Base-by-base conservation (phyloP, 1,140 invertebrate species). In the Diabrotica virgifera region DNA sequence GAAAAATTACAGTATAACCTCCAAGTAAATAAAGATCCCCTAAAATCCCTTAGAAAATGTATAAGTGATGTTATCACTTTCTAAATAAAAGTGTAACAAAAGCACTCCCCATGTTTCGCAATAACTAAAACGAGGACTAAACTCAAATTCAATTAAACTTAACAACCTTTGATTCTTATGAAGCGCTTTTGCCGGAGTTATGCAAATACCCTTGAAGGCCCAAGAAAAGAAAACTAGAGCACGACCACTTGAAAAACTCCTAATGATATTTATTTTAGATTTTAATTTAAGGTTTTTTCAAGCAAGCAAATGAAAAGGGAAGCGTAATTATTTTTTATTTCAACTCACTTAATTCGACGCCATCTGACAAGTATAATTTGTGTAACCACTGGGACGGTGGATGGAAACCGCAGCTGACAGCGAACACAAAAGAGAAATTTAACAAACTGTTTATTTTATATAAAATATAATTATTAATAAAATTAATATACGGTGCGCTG, bases 221-320 rank as follows among this genome's bases (percentile, higher is more conserved):
- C 40, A 46, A 46, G 40, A 46, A 46, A 46, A 8, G 40, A 46
- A 46, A 46, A 46, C 40, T 46, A 46, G 8, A 46, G n/a, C n/a
- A 46, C 40, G n/a, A 46, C 40, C 40, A 46, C 40, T 46, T 46
- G 40, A 3, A 46, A 46, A 46, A 46, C 40, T 46, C n/a, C n/a
- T 24, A 24, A 8, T 46, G n/a, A 46, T 46, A 10, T 46, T 46
- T n/a, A 46, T 46, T 46, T 46, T 46, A 46, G 8, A 46, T 46
- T 46, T 46, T 46, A 46, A 46, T 46, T 46, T n/a, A 46, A 46
- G 40, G n/a, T 46, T 46, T 46, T 46, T 46, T 46, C n/a, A 46
- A 10, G 8, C 40, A 46, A 46, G 40, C 40, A n/a, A 46, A 46
- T 46, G 40, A 46, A 46, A 46, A 46, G 8, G 40, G 40, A 46